phyloP scores from a whole-genome alignment of 2,888 invertebrate species.

The Agrenia bidenticulata region DNA sequence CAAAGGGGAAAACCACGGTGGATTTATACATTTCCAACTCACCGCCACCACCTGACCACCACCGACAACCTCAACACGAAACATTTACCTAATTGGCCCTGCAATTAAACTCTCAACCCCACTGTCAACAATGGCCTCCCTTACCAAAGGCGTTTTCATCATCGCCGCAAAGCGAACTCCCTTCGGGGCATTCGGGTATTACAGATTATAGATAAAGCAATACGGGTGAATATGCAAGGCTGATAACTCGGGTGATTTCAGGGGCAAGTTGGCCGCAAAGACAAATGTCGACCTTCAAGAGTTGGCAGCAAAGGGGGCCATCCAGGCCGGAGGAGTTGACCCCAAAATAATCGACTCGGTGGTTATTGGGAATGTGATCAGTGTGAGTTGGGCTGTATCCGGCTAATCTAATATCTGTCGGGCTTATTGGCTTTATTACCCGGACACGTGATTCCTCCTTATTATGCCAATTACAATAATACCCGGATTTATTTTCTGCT shows the following conservation, averaged over 20 bases:
- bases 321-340: slow-evolving; percentile 74
- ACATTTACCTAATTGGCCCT: too few relatives aligned
- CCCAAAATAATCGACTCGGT: slow-evolving; percentile 87
- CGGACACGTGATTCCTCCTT: neutral
- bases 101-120: too few relatives aligned
- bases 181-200: slow-evolving; percentile 1
- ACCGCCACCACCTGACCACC: too few relatives aligned
- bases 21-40: too few relatives aligned
- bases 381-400: slow-evolving; percentile 67
- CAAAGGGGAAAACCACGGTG: too few relatives aligned
- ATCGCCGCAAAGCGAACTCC: slow-evolving; percentile 3
- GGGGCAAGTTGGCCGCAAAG: slow-evolving; percentile 72
- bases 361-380: slow-evolving; percentile 83
- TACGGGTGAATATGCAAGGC: neutral
- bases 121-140: neutral
- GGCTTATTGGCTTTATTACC: too few relatives aligned
- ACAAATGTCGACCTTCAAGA: slow-evolving; percentile 77
- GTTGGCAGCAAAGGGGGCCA: slow-evolving; percentile 75
- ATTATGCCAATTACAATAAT: neutral
- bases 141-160: slow-evolving; percentile 6
- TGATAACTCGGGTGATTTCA: neutral
- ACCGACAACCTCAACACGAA: too few relatives aligned
- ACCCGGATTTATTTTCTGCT: neutral
- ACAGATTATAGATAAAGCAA: too few relatives aligned
- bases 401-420: too few relatives aligned